Conservation (phyloP, 23 tunicate species). For the Phallusia fumigata region DNA sequence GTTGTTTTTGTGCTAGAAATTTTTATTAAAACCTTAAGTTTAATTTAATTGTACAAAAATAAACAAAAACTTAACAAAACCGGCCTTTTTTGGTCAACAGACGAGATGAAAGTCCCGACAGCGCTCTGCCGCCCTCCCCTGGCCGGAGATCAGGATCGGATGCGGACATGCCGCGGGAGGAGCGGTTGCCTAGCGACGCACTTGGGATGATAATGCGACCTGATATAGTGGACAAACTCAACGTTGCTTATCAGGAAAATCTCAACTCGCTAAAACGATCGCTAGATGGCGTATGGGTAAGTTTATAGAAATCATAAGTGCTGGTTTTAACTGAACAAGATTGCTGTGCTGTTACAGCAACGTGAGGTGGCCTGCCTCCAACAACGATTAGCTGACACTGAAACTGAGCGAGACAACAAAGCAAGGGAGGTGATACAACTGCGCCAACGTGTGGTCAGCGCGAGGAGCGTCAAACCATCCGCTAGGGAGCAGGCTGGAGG, state of each 20-base stretch:
- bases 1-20: too few species aligned
- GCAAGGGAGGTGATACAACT: constrained; percentile 60
- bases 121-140: constrained; percentile 81
- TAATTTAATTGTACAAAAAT: too few species aligned
- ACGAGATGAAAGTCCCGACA: constrained; percentile 63
- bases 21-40: too few species aligned
- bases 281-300: constrained; percentile 66
- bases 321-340: not conserved
- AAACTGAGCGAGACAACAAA: constrained; percentile 63
- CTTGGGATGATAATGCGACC: constrained; percentile 32
- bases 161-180: constrained; percentile 15
- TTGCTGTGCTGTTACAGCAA: constrained; percentile 13
- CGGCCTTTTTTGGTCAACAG: not conserved
- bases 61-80: too few species aligned
- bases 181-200: constrained; percentile 2
- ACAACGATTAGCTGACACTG: constrained; percentile 65
- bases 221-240: constrained; percentile 55
- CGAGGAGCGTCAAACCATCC: not conserved
- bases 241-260: constrained; percentile 48
- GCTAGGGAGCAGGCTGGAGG: not conserved
- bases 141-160: constrained; percentile 28
- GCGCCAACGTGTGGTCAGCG: constrained; percentile 44
- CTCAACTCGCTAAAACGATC: constrained; percentile 44
- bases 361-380: constrained; percentile 51
- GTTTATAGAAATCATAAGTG: constrained; percentile 1